Base-by-base conservation (phyloP, 2,888 invertebrate species). In the Agrochola lota region DNA sequence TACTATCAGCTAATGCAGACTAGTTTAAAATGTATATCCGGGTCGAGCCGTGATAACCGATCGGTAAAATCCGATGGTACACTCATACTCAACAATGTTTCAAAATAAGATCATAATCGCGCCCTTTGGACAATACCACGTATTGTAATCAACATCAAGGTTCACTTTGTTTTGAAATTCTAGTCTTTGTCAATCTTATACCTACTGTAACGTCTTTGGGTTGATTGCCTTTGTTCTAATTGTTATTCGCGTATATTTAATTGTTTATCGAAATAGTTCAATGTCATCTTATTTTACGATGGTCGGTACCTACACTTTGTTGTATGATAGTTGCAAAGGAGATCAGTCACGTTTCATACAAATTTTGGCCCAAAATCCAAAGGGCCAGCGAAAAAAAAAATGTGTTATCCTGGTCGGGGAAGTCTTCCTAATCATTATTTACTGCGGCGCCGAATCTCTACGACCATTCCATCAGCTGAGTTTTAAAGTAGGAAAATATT, bases 141-240 rank as follows among this genome's bases (percentile, higher is more conserved):
- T 87, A 87, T 87, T 78, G 84, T 86, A 88, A 91, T 88, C 78
- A 72, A 77, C 55, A 63, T 67, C 88, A 88, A 91, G 87, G 90
- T 73, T 89, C 70, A 71, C 59, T 76, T 60, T 60, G 59, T 90
- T 88, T 87, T 83, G 81, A 86, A 90, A 89, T 77, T 60, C 46
- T 59, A 70, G 70, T 78, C 59, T 82, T 89, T 88, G 79, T 86
- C 74, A 85, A 87, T 87, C 69, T 52, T 80, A 12, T 77, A 71
- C 62, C 62, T 68, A 74, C 70, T 72, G 64, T 23, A 52, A 52
- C 23, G 9, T 68, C 55, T 72, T 75, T 74, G 20, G 43, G 64
- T 77, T 71, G 8, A 71, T 55, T 73, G 49, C 68, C 77, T 76
- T 84, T 85, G 73, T 87, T 85, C 67, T 52, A 79, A 84, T 84